phyloP scores from a whole-genome alignment of 2,888 invertebrate genomes.

The Xanthia togata region DNA sequence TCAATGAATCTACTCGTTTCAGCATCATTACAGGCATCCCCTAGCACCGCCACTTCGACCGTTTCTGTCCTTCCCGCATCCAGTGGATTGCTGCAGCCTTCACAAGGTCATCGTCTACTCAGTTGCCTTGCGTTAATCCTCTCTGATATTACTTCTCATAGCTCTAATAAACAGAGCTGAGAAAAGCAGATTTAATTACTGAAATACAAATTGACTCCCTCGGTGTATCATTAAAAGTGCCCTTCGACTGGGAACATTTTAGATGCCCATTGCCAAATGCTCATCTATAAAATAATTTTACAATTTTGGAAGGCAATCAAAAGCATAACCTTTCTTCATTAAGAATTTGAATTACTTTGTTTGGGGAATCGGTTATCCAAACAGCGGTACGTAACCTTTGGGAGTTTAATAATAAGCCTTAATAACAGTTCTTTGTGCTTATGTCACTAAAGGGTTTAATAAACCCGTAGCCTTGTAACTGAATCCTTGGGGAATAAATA shows the following conservation, averaged over 20 bases:
- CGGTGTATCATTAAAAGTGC: neutral
- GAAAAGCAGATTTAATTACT: neutral
- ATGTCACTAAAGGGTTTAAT: neutral
- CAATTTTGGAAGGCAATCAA: neutral
- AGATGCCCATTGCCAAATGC: neutral
- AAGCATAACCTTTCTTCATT: neutral
- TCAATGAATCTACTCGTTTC: neutral
- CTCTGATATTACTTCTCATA: neutral
- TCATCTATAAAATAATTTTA: neutral
- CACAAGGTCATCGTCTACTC: neutral
- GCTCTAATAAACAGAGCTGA: neutral
- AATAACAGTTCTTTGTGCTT: neutral
- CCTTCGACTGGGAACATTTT: neutral
- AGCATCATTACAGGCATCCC: too few relatives aligned
- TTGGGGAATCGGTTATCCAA: neutral
- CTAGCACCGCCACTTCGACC: too few relatives aligned
- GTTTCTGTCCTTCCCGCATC: too few relatives aligned
- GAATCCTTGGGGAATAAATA: neutral
- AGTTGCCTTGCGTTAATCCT: too few relatives aligned
- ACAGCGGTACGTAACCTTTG: neutral
- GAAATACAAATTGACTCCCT: neutral
- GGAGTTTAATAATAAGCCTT: neutral
- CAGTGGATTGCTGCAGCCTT: too few relatives aligned
- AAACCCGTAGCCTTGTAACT: neutral
- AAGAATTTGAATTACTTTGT: neutral